Evolutionary conservation across 2,888 invertebrate species (phyloP), one percentile per base, ranked within the genome.

Genomic region (Tetanocera ferruginea): DNA sequence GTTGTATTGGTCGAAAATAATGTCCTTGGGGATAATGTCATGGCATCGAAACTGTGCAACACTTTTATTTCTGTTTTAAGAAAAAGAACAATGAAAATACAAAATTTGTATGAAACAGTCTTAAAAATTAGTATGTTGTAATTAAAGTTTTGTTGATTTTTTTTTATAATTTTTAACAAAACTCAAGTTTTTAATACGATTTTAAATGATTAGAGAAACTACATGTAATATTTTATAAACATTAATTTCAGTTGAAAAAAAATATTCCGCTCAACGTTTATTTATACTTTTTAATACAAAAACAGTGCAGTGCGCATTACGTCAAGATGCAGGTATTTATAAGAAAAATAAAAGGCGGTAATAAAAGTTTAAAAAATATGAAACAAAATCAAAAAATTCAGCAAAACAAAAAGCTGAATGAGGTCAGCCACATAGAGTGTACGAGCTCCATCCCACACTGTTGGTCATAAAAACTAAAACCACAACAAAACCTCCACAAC

Each of bases 381-480:
- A n/a, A 14, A 43, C n/a, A 67, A 67, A 67, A 67, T 69, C 8
- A 51, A 11, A 69, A 69, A 52, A 14, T 28, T 37, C 19, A 37
- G 55, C n/a, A 67, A 66, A 34, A 37, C 17, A 66, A 66, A 37
- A 9, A 67, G 23, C 25, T 23, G 28, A 74, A 74, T 74, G 74
- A 74, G 74, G 74, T 64, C 74, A 74, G 28, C 49, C 62, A 31
- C 34, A 66, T 5, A 51, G 14, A 31, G 37, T 6, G 14, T 19
- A 60, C n/a, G 19, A 49, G 25, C 64, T 31, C 64, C 74, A 51
- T 31, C 64, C 74, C 64, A 74, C 74, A 74, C 28, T 64, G n/a
- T 49, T 34, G 66, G 64, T 51, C 43, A 64, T 66, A 74, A 51
- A 49, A 43, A 64, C 51, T 51, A 11, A 49, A 64, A 51, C 64